Conservation (phyloP, 2,113 vertebrate genomes). For the Aldabrachelys gigantea region DNA sequence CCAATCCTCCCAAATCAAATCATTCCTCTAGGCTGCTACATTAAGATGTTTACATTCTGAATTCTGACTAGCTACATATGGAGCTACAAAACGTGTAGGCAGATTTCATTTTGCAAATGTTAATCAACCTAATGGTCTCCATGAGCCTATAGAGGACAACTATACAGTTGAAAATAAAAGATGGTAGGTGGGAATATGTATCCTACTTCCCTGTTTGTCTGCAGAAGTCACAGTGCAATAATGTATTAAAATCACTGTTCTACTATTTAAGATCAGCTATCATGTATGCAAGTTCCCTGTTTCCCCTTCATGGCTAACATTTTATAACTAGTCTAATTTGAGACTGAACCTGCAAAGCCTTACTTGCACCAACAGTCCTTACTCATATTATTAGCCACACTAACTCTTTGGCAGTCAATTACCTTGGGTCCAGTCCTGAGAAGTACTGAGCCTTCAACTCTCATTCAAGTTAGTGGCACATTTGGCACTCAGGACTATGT, state of each 20-base stretch:
- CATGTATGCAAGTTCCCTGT: background rate
- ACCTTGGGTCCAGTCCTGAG: background rate
- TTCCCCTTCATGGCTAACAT: background rate
- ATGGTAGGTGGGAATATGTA: background rate
- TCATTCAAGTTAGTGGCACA: background rate
- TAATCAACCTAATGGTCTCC: fast-evolving
- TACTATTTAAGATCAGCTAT: background rate
- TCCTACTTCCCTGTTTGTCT: background rate
- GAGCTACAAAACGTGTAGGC: background rate
- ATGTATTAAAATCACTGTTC: background rate
- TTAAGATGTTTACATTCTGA: background rate
- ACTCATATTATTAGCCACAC: background rate
- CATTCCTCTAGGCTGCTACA: background rate
- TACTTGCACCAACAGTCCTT: background rate
- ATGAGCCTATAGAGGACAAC: background rate
- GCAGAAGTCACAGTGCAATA: background rate
- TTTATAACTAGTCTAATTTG: background rate
- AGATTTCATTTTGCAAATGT: background rate
- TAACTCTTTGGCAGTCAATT: background rate
- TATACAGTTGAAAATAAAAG: background rate
- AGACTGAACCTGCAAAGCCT: background rate
- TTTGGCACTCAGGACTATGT: background rate
- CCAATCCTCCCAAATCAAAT: background rate
- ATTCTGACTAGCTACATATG: background rate
- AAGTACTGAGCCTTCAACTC: background rate